Percentiles rank a stretch among this genome's conserved stretches.
These are phyloP conservation scores for Crypturellus undulatus DNA, from an alignment of 2,113 vertebrate species.

Conservation along the genomic window DNA sequence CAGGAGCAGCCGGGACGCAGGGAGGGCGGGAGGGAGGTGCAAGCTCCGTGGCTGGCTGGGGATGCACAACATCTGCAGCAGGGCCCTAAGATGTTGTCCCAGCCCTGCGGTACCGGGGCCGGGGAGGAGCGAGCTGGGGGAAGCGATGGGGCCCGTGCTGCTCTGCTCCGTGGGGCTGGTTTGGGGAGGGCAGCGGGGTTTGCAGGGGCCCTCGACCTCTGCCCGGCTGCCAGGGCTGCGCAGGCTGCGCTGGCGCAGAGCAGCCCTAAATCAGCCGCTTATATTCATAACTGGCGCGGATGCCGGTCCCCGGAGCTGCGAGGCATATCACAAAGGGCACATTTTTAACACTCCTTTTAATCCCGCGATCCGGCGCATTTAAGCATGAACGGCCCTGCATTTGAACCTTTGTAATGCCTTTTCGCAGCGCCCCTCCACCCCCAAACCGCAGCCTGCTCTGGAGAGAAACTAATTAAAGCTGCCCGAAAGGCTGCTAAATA, in stretches of 20 bases:
- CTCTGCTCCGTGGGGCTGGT: background rate
- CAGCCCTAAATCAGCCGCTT: background rate
- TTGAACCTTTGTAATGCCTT: constrained; percentile 9
- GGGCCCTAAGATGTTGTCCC: background rate
- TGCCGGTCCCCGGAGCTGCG: constrained; percentile 22
- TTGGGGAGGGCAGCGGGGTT: background rate
- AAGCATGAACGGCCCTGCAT: constrained; percentile 47
- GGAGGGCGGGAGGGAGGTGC: background rate
- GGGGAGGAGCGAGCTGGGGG: background rate
- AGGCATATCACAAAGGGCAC: constrained; percentile 50
- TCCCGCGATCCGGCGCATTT: constrained; percentile 26
- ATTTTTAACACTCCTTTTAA: constrained; percentile 70
- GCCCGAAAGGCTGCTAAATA: constrained; percentile 47
- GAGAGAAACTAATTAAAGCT: constrained; percentile 52
- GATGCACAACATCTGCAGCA: background rate
- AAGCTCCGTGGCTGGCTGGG: background rate
- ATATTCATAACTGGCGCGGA: constrained; percentile 40
- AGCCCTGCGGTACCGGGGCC: rapidly evolving
- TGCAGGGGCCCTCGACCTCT: rapidly evolving
- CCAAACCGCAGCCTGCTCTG: background rate
- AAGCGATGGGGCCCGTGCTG: background rate
- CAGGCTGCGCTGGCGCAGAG: background rate
- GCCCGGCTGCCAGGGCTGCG: background rate
- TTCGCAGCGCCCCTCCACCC: background rate
- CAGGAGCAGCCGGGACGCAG: background rate